phyloP scores from a whole-genome alignment of 2,797 vertebrate genomes.

The Distichodus sexfasciatus region DNA sequence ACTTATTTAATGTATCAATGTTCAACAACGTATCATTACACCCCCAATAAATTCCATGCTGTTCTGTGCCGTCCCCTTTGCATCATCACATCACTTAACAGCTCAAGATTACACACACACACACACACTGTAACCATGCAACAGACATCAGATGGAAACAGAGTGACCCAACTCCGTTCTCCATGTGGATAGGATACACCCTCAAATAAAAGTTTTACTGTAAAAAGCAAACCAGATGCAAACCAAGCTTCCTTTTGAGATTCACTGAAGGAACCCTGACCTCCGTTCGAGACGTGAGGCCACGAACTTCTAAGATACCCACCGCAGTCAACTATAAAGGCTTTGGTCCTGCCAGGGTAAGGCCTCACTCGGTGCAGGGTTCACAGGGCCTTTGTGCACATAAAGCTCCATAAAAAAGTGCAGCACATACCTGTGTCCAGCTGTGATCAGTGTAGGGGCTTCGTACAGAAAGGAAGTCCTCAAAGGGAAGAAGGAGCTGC shows the following conservation, averaged over 20 bases:
- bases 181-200: slow-evolving; percentile 1
- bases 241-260: slow-evolving; percentile 38
- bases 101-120: not conserved
- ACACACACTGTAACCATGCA: not conserved
- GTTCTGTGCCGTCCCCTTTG: too few relatives aligned
- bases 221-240: slow-evolving; percentile 15
- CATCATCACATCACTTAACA: too few relatives aligned
- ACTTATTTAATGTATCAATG: too few relatives aligned
- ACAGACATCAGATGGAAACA: slow-evolving; percentile 30
- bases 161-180: slow-evolving; percentile 33
- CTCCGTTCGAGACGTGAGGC: slow-evolving; percentile 50
- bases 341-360: slow-evolving; percentile 5
- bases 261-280: slow-evolving; percentile 40
- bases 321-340: slow-evolving; percentile 40
- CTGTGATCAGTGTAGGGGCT: slow-evolving; percentile 51
- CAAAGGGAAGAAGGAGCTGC: slow-evolving; percentile 63
- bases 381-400: slow-evolving; percentile 32
- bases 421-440: slow-evolving; percentile 61
- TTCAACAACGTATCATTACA: too few relatives aligned
- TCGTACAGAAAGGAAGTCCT: slow-evolving; percentile 59
- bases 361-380: slow-evolving; percentile 1
- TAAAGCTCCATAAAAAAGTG: not conserved
- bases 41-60: too few relatives aligned
- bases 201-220: slow-evolving; percentile 28
- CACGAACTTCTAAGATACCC: slow-evolving; percentile 42